A percentile compares a stretch with the other conserved stretches of the same genome.
Evolutionary conservation across 92 coral and sea anemone genomes (phyloP).

Genomic region (Epizoanthus fatuus): DNA sequence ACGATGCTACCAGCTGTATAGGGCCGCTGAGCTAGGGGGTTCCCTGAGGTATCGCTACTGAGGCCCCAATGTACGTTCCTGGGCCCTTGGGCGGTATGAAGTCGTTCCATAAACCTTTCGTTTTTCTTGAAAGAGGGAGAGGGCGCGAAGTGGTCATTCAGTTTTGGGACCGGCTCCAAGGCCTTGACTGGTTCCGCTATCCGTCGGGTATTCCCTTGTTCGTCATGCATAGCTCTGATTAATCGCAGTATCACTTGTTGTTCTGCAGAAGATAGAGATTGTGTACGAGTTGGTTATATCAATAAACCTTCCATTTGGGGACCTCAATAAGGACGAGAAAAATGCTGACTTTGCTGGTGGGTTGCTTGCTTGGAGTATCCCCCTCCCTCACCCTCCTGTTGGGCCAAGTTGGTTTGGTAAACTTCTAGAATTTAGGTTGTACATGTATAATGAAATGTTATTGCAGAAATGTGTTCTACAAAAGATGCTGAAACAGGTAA

Average conservation of each 20-base stretch:
- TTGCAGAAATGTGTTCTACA: no score
- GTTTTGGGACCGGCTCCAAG: conserved; percentile 5
- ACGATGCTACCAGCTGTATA: conserved; percentile 7
- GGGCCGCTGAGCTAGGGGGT: conserved; percentile 18
- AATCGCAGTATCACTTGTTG: conserved; percentile 33
- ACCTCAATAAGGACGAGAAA: no score
- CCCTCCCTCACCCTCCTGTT: no score
- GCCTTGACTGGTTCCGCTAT: conserved; percentile 18
- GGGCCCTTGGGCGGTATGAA: conserved; percentile 15
- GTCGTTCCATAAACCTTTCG: neutral
- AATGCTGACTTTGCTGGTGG: no score
- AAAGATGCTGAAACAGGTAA: no score
- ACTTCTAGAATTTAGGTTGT: no score
- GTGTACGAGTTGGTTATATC: no score
- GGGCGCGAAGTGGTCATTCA: conserved; percentile 9
- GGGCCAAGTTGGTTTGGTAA: no score
- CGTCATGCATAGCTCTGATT: conserved; percentile 25
- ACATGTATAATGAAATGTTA: no score
- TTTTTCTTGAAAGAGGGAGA: conserved; percentile 3
- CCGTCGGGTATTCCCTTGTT: conserved; percentile 1
- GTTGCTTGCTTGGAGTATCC: no score
- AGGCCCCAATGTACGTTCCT: conserved; percentile 20
- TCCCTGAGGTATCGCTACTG: neutral
- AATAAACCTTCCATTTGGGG: no score
- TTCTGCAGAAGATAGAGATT: neutral